A percentile compares a stretch with the other conserved stretches of the same genome.
phyloP scores from a whole-genome alignment of 1,140 invertebrate genomes.

The Acromyrmex echinatior region DNA sequence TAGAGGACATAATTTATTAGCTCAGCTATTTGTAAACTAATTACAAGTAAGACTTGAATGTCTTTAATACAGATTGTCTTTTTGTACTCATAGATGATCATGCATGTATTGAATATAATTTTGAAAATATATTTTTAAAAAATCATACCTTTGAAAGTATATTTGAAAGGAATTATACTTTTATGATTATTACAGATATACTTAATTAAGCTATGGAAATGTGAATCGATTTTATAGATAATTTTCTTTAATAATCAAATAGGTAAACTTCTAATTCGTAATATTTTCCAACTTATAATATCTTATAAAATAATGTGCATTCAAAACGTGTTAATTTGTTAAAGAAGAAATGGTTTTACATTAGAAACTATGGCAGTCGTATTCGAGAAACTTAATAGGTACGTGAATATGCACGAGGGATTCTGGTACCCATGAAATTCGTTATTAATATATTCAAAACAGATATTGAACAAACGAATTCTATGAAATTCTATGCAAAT shows the following conservation, averaged over 20 bases:
- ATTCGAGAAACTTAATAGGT: conserved; percentile 74
- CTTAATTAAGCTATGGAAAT: neutral
- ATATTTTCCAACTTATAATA: neutral
- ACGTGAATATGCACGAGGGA: conserved; percentile 81
- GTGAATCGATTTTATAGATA: neutral
- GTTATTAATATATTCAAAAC: conserved; percentile 83
- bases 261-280: neutral
- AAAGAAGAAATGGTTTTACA: conserved; percentile 11
- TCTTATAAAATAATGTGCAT: neutral
- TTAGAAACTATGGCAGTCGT: conserved; percentile 72
- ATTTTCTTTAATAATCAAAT: neutral
- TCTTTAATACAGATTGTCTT: neutral
- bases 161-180: neutral
- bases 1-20: neutral
- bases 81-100: neutral
- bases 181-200: neutral
- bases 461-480: conserved; percentile 80
- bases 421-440: conserved; percentile 81
- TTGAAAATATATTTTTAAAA: neutral
- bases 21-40: neutral
- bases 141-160: neutral
- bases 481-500: conserved; percentile 76
- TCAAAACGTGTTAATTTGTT: conserved; percentile 11
- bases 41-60: neutral
- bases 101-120: neutral